phyloP scores from a whole-genome alignment of 2,888 invertebrate genomes.

The Hypselothyrea guttata region DNA sequence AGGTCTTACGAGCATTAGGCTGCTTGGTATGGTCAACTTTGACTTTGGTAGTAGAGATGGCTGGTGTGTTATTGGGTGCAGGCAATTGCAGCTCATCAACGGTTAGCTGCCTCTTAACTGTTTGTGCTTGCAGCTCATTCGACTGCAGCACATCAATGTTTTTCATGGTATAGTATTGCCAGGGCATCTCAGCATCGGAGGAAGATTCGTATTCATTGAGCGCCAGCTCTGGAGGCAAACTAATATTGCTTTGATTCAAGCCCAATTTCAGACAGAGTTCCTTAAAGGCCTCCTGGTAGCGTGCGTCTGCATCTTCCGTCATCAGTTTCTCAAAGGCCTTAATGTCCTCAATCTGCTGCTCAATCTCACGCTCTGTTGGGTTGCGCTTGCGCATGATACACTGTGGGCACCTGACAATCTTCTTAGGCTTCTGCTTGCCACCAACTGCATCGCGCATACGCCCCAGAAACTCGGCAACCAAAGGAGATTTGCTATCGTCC shows the following conservation, averaged over 20 bases:
- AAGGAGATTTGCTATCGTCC: background rate
- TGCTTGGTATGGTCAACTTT: conserved; percentile 35
- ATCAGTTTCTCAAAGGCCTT: conserved; percentile 36
- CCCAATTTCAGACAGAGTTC: conserved; percentile 58
- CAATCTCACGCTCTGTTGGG: conserved; percentile 59
- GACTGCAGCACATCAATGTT: too few relatives aligned
- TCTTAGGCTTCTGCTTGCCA: conserved; percentile 10
- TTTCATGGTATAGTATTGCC: conserved; percentile 8
- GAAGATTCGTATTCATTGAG: background rate
- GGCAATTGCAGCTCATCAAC: conserved; percentile 6
- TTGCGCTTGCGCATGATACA: conserved; percentile 32
- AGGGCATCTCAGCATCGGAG: background rate
- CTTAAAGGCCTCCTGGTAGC: conserved; percentile 54
- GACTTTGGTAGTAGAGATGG: conserved; percentile 12
- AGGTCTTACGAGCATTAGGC: background rate
- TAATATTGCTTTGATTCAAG: conserved; percentile 1
- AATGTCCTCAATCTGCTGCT: conserved; percentile 60
- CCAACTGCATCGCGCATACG: conserved; percentile 34
- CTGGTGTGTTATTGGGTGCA: conserved; percentile 13
- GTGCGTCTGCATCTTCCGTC: conserved; percentile 20
- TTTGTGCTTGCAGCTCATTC: too few relatives aligned
- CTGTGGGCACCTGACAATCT: conserved; percentile 30
- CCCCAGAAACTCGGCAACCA: conserved; percentile 31
- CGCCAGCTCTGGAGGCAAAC: too few relatives aligned
- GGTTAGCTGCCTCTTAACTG: background rate